A percentile compares a stretch with the other conserved stretches of the same genome.
Conservation (phyloP, 1,140 invertebrate genomes). For the Megalopta genalis region DNA sequence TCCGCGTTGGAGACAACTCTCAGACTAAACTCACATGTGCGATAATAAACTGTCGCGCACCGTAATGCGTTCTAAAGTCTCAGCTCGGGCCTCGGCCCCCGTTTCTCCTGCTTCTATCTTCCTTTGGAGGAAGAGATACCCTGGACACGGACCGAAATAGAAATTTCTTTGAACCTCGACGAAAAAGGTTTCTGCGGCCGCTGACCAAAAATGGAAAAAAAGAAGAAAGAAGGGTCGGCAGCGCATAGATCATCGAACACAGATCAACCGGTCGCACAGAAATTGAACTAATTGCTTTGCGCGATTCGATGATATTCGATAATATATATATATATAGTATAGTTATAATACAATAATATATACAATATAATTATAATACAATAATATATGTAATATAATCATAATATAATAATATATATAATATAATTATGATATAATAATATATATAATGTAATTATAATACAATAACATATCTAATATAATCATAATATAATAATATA, state of each 20-base stretch:
- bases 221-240: no score
- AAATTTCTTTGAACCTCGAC: constrained; percentile 35
- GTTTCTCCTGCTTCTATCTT: constrained; percentile 11
- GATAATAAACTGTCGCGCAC: constrained; percentile 71
- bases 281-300: neutral
- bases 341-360: no score
- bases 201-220: neutral
- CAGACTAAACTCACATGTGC: constrained; percentile 66
- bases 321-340: no score
- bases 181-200: constrained; percentile 14
- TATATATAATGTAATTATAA: no score
- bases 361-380: no score
- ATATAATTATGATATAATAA: no score
- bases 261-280: neutral
- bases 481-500: no score
- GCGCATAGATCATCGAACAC: neutral
- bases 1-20: constrained; percentile 56
- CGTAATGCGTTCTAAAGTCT: constrained; percentile 53
- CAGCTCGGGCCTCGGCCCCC: constrained; percentile 5
- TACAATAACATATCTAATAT: no score
- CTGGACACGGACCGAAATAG: constrained; percentile 12
- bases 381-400: no score
- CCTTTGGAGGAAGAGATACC: constrained; percentile 15
- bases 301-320: neutral
- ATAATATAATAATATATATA: no score